Conservation (phyloP, 2,888 invertebrate species). For the Drosophila neotestacea region DNA sequence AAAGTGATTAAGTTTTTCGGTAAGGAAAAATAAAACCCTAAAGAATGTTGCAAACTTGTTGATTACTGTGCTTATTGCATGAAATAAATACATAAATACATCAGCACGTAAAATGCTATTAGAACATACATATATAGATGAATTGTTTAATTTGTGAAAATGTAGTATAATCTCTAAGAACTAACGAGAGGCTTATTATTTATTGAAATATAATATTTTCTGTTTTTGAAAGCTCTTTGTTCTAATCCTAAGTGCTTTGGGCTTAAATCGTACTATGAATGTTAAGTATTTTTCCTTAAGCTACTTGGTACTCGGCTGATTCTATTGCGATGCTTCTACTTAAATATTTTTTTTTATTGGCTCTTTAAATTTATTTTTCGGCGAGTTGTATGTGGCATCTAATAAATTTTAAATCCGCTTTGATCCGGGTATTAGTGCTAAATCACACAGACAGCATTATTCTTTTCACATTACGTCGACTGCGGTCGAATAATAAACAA, state of each 20-base stretch:
- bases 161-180: not conserved
- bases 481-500: slow-evolving; percentile 28
- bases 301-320: not conserved
- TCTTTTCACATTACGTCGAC: slow-evolving; percentile 16
- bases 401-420: slow-evolving; percentile 11
- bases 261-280: not conserved
- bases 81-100: not conserved
- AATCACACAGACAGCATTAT: slow-evolving; percentile 15
- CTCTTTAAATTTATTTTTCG: not conserved
- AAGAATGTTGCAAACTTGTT: slow-evolving; percentile 1
- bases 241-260: not conserved
- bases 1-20: slow-evolving; percentile 42
- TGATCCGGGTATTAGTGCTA: not conserved
- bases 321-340: not conserved
- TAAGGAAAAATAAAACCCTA: not conserved
- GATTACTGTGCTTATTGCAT: slow-evolving; percentile 16
- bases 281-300: not conserved
- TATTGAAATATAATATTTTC: not conserved
- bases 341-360: not conserved
- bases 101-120: not conserved
- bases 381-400: too few species aligned
- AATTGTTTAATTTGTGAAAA: not conserved
- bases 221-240: not conserved
- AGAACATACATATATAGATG: not conserved
- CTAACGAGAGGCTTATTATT: slow-evolving; percentile 10